These are phyloP conservation scores for Epinotia ramella DNA, from an alignment of 2,888 invertebrate species.

Conservation along the genomic window DNA sequence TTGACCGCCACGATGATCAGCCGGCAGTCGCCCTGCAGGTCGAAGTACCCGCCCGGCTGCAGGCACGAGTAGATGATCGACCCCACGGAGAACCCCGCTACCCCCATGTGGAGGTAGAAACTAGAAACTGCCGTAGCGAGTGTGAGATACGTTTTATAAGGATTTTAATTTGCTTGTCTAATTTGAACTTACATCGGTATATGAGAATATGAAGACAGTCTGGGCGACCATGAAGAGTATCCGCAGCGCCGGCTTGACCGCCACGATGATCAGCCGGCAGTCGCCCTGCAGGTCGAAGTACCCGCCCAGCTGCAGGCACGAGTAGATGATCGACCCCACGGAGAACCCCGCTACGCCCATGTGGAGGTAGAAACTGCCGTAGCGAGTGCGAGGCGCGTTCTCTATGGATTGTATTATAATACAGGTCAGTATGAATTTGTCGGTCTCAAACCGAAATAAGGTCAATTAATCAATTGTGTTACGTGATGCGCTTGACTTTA, in stretches of 20 bases:
- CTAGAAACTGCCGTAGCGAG: conserved; percentile 87
- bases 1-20: conserved; percentile 86
- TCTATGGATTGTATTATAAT: conserved; percentile 54
- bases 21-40: conserved; percentile 86
- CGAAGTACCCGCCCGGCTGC: conserved; percentile 89
- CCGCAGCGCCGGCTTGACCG: conserved; percentile 86
- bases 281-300: conserved; percentile 88
- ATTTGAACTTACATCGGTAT: conserved; percentile 85
- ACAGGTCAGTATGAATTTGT: not conserved
- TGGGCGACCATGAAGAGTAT: conserved; percentile 88
- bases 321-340: conserved; percentile 89
- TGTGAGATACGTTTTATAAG: conserved; percentile 66
- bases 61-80: conserved; percentile 90
- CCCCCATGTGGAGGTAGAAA: conserved; percentile 87
- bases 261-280: conserved; percentile 86
- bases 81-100: conserved; percentile 88
- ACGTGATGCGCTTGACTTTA: too few species aligned
- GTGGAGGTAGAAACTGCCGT: conserved; percentile 87
- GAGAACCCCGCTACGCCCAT: conserved; percentile 88
- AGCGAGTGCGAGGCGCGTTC: conserved; percentile 70
- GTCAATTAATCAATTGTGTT: too few species aligned
- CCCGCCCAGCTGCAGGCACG: conserved; percentile 89
- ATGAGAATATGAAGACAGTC: conserved; percentile 90
- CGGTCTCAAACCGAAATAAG: not conserved
- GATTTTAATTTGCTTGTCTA: not conserved